Percentiles rank a stretch among this genome's conserved stretches.
phyloP scores from a whole-genome alignment of 2,113 vertebrate species.

The Alethe diademata region DNA sequence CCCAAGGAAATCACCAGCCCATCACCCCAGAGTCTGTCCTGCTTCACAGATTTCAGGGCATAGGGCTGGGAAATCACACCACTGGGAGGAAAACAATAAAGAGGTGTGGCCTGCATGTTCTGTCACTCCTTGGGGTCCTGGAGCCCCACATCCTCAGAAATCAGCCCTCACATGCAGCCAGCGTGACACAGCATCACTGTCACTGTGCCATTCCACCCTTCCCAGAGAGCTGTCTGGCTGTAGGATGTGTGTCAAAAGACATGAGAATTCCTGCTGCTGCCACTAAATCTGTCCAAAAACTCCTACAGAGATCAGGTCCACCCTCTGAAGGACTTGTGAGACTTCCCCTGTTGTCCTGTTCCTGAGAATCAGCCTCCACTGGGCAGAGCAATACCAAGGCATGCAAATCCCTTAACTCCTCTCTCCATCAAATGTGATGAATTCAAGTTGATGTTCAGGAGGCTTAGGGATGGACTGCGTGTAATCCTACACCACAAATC shows the following conservation, averaged over 20 bases:
- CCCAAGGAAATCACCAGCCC: not conserved
- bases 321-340: not conserved
- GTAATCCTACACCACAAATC: slow-evolving; percentile 44
- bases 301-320: not conserved
- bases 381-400: not conserved
- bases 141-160: not conserved
- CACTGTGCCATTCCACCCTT: not conserved
- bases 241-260: not conserved
- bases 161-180: not conserved
- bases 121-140: not conserved
- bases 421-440: slow-evolving; percentile 38
- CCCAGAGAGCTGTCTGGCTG: not conserved
- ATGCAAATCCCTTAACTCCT: slow-evolving; percentile 48
- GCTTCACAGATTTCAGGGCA: not conserved
- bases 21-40: not conserved
- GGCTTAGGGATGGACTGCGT: slow-evolving; percentile 8
- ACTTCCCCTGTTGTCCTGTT: not conserved
- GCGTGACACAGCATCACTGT: accelerated
- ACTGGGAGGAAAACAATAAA: not conserved
- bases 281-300: not conserved
- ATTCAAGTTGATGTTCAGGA: slow-evolving; percentile 53
- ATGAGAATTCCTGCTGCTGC: not conserved
- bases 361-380: not conserved
- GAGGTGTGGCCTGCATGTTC: not conserved
- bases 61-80: not conserved